Evolutionary conservation across 2,797 vertebrate genomes (phyloP), one percentile per base, ranked within the genome.

Genomic region (Fistularia tabacaria): DNA sequence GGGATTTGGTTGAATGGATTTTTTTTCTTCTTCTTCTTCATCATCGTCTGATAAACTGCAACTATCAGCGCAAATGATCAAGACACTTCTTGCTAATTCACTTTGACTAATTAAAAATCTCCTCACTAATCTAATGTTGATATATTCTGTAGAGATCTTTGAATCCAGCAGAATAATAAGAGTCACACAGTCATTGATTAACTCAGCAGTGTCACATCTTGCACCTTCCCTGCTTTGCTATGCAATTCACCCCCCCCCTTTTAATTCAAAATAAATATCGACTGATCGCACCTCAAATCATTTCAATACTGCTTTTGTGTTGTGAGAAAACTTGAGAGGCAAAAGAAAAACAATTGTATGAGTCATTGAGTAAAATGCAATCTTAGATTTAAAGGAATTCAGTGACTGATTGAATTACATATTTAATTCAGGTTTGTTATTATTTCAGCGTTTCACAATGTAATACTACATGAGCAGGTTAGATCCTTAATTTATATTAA

Each of bases 31-130:
- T 69, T 66, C 68, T 81, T 77, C 67, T 75, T 77, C 59, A 71
- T 79, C 73, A 84, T 86, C 81, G 79, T 80, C 66, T 82, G 73
- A 84, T 85, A 79, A 89, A 84, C 71, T 81, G 49, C 38, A 6
- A 69, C 71, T 84, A 87, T 85, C 74, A 80, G 71, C 59, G 39
- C 67, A 59, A 75, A 77, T 25, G 74, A 80, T 76, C 57, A 47
- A 71, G 68, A 64, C 64, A 79, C 69, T 78, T 77, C 60, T 77
- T 14, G 64, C 64, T 80, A 75, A 77, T 79, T 84, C 40, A 38
- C 61, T 74, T 56, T 3, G 59, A 71, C 68, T 83, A 79, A 84
- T 87, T 87, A 83, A 82, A 85, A 83, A 78, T 75, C 63, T 79
- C 57, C 61, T 77, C 67, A 73, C 54, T 76, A 76, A 79, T 80